A percentile compares a stretch with the other conserved stretches of the same genome.
These are phyloP conservation scores for Cyphomyrus plagiostoma DNA, from an alignment of 2,113 vertebrate genomes.

Conservation along the genomic window DNA sequence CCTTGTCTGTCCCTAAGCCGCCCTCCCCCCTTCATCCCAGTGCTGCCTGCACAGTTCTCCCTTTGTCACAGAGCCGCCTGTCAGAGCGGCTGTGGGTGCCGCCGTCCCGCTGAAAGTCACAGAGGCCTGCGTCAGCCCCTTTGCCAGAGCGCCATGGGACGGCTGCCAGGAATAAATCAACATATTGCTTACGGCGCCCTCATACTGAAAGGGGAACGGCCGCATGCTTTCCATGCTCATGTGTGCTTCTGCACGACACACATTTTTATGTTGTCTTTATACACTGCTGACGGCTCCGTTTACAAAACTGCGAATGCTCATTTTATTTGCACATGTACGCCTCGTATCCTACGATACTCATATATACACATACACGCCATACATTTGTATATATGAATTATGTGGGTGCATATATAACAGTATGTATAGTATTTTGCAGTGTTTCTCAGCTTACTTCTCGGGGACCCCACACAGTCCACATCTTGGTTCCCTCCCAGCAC, in stretches of 20 bases:
- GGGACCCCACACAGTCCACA: background rate
- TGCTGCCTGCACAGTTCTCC: background rate
- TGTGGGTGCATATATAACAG: background rate
- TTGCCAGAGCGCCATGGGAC: background rate
- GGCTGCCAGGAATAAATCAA: background rate
- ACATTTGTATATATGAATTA: background rate
- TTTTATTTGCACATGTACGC: background rate
- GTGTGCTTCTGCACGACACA: background rate
- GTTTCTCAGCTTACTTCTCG: background rate
- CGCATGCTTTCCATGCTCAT: background rate
- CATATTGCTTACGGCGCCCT: background rate
- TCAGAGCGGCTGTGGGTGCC: background rate
- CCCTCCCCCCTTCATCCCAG: background rate
- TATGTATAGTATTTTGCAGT: background rate
- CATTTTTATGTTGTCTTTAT: background rate
- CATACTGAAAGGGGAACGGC: background rate
- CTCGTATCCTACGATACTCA: background rate
- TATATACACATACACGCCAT: background rate
- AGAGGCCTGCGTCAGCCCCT: background rate
- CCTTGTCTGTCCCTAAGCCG: background rate
- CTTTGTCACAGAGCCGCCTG: background rate
- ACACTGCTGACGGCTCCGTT: background rate
- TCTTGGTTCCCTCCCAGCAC: background rate
- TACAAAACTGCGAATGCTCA: background rate
- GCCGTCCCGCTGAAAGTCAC: background rate